These are phyloP conservation scores for Hydropotes inermis DNA, from an alignment of 2,113 vertebrate species.

Conservation along the genomic window DNA sequence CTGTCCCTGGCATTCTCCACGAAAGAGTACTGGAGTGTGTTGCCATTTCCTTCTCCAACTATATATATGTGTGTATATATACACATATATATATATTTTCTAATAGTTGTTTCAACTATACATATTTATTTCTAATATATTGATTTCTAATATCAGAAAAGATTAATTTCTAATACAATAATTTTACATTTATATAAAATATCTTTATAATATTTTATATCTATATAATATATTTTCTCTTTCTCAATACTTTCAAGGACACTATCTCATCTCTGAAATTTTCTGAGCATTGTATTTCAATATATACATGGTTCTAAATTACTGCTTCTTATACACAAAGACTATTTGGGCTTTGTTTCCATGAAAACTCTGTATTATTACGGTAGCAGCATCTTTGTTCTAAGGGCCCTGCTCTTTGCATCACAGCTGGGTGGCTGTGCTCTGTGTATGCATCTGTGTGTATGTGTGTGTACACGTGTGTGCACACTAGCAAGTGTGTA, in stretches of 20 bases:
- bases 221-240: neutral
- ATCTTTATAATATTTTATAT: neutral
- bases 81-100: neutral
- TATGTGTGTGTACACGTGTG: neutral
- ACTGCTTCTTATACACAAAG: neutral
- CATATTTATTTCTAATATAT: neutral
- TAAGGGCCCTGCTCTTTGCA: neutral
- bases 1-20: neutral
- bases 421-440: neutral
- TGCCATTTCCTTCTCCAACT: neutral
- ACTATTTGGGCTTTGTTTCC: neutral
- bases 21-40: neutral
- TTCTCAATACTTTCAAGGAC: neutral
- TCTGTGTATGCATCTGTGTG: neutral
- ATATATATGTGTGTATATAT: neutral
- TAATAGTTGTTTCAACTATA: neutral
- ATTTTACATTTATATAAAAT: neutral
- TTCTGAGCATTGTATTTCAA: neutral
- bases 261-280: neutral
- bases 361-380: neutral
- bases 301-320: neutral
- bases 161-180: too few relatives aligned
- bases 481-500: accelerated
- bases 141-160: too few relatives aligned
- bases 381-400: neutral